Conservation (phyloP, 1,140 invertebrate species). For the Temnothorax curvispinosus region DNA sequence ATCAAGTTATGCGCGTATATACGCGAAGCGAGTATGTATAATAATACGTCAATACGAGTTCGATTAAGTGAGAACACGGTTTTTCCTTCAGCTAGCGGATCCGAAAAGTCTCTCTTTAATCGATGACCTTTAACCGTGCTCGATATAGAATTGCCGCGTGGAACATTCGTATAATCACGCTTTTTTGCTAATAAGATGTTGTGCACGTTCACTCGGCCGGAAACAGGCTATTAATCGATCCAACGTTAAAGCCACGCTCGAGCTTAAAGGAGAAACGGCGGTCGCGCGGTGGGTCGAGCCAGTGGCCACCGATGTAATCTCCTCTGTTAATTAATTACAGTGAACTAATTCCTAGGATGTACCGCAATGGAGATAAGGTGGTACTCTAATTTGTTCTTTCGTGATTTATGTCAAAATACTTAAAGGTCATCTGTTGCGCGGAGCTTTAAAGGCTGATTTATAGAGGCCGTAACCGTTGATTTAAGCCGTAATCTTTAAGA, state of each 20-base stretch:
- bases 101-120: not conserved
- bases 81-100: not conserved
- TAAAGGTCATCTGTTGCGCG: constrained; percentile 30
- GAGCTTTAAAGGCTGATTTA: too few species aligned
- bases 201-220: not conserved
- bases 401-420: constrained; percentile 19
- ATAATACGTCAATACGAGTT: not conserved
- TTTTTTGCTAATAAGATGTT: constrained; percentile 6
- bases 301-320: constrained; percentile 15
- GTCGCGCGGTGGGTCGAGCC: not conserved
- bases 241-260: not conserved
- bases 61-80: not conserved
- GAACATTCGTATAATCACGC: constrained; percentile 1
- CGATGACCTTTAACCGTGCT: not conserved
- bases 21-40: not conserved
- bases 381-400: constrained; percentile 27
- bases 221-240: constrained; percentile 31
- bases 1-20: not conserved
- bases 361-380: constrained; percentile 17
- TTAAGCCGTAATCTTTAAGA: too few species aligned
- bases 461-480: too few species aligned
- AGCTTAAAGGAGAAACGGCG: constrained; percentile 22
- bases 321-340: constrained; percentile 31
- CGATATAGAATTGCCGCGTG: not conserved
- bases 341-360: constrained; percentile 30